Evolutionary conservation across 2,113 vertebrate genomes (phyloP).

Genomic region (Myiopsitta monachus): DNA sequence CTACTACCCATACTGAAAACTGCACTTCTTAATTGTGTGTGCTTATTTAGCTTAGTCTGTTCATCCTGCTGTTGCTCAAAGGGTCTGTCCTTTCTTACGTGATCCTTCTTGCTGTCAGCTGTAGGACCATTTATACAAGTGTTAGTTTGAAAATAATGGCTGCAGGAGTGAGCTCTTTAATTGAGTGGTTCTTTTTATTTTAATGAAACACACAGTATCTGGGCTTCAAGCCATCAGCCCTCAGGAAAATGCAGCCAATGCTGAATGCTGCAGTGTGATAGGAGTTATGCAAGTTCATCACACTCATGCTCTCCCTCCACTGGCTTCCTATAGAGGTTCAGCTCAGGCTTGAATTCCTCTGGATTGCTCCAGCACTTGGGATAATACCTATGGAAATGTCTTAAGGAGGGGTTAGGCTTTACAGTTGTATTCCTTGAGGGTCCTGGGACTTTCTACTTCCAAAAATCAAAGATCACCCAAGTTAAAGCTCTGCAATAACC

Average conservation of each 20-base stretch:
- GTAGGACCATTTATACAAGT: neutral
- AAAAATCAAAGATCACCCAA: neutral
- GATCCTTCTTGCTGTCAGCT: neutral
- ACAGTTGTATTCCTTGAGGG: neutral
- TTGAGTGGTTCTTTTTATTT: constrained; percentile 19
- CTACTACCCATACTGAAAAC: neutral
- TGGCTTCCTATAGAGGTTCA: neutral
- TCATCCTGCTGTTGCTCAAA: neutral
- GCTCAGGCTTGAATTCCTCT: neutral
- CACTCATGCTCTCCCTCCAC: neutral
- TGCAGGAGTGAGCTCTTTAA: constrained; percentile 23
- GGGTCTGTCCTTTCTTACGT: neutral
- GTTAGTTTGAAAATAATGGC: constrained; percentile 13
- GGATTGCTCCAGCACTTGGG: neutral
- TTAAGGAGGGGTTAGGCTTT: neutral
- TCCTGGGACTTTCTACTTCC: neutral
- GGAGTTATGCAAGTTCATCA: neutral
- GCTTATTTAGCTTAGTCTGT: neutral
- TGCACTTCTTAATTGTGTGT: neutral
- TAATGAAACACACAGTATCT: constrained; percentile 37
- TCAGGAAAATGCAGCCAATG: neutral
- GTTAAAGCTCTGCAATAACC: neutral
- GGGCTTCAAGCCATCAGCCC: constrained; percentile 42
- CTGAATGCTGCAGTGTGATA: neutral
- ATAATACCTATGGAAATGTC: neutral